Evolutionary conservation across 2,113 vertebrate genomes (phyloP).

Genomic region (Cephalopterus ornatus): DNA sequence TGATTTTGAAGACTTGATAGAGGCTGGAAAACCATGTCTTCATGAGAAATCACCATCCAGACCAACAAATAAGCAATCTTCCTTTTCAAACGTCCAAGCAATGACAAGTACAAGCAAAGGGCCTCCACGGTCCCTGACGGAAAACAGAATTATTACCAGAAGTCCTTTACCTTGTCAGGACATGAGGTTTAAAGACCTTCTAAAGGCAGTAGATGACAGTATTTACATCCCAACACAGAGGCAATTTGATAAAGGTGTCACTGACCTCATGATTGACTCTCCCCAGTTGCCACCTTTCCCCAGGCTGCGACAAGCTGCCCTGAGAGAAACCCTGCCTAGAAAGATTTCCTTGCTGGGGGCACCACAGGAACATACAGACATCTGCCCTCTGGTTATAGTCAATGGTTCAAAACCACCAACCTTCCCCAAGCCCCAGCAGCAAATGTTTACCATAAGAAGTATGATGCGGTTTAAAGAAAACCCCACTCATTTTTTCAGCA

Average conservation of each 20-base stretch:
- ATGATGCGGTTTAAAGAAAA: constrained; percentile 74
- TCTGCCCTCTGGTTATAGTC: constrained; percentile 47
- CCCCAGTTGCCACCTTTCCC: constrained; percentile 62
- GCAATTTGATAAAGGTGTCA: background rate
- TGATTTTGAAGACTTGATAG: constrained; percentile 44
- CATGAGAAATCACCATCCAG: constrained; percentile 52
- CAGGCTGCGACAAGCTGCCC: constrained; percentile 61
- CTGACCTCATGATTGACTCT: constrained; percentile 42
- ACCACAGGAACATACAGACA: constrained; percentile 35
- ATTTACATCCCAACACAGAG: constrained; percentile 22
- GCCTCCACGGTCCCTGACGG: constrained; percentile 43
- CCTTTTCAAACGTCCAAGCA: constrained; percentile 48
- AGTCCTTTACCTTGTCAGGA: constrained; percentile 3
- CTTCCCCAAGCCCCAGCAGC: constrained; percentile 68
- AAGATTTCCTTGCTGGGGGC: constrained; percentile 74
- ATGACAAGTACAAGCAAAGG: constrained; percentile 62
- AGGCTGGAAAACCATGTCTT: background rate
- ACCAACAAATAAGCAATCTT: constrained; percentile 28
- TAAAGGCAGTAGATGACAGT: constrained; percentile 53
- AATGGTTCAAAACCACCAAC: constrained; percentile 68
- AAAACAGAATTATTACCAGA: constrained; percentile 45
- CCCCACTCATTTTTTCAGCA: constrained; percentile 37
- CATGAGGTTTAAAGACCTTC: constrained; percentile 58
- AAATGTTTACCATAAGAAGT: constrained; percentile 70
- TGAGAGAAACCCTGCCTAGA: constrained; percentile 64